Base-by-base conservation (phyloP, 2,113 vertebrate genomes). In the Lamprologus speciosus region DNA sequence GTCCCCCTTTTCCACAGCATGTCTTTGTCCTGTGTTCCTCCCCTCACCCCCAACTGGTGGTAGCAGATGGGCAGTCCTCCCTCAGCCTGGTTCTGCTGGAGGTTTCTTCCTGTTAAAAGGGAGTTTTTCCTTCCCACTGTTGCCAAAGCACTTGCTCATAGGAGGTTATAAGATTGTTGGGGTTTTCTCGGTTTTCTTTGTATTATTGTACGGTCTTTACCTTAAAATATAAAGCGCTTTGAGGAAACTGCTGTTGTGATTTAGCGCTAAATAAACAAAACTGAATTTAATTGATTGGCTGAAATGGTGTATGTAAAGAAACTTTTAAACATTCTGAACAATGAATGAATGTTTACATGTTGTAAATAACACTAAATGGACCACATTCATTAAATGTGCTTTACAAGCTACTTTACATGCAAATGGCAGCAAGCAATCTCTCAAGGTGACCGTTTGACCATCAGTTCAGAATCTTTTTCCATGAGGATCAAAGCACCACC, bases 11-110 rank as follows among this genome's bases (percentile, higher is more conserved):
- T 37, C 33, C 33, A 21, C 4, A 65, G 60, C 33, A 37, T 65
- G 19, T 21, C 60, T 21, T 65, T 65, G 19, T 13, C 33, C 19
- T 65, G 33, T 37, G 60, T 37, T 21, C 33, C 33, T 12, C 60
- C 10, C 60, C 31, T 65, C 60, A 37, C 17, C 17, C 17, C 6
- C 60, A 65, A 37, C 60, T 65, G 4, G 60, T 37, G 10, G 10
- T 12, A 12, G 60, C 31, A 65, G 60, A 65, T 35, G 17, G 60
- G 6, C 0, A 0, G 6, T 0, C 60, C 33, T 65, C 17, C 60
- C 33, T 37, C 4, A 12, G 31, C 33, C 33, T 65, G 60, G 60
- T 65, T 65, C 60, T 37, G 17, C 33, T 2, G 19, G 60, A 37
- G 19, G 10, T 65, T 65, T 37, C 60, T 37, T 65, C 60, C 6